Base-by-base conservation (phyloP, 1,140 invertebrate genomes). In the Anoplophora glabripennis region DNA sequence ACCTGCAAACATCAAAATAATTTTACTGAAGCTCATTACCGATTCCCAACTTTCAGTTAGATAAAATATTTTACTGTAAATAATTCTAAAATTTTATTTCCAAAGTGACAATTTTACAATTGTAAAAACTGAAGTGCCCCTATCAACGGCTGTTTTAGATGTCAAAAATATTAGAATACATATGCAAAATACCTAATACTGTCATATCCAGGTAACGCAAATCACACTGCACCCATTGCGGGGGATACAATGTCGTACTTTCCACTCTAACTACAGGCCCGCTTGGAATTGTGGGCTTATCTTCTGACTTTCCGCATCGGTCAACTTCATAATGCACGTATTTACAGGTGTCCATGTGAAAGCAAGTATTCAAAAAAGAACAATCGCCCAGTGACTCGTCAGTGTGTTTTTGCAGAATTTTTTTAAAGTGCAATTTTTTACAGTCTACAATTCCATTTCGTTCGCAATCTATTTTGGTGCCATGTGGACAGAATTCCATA, bases 331-430 rank as follows among this genome's bases (percentile, higher is more conserved):
- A 96, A 76, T 96, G 93, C 17, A 96, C 93, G 80, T 95, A 96
- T 77, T 98, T 98, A 84, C 96, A 98, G 45, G 91, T 94, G 66
- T 98, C 94, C 95, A 99, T 98, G 73, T 99, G 96, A 73, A 98
- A 99, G 75, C 96, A 98, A 0, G 96, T 99, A 73, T 99, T 98
- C 0, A 98, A 81, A 77, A 98, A 98, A 40, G 94, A 98, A 76
- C 96, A 98, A 74, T 98, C 96, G 0, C 96, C 96, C 5, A 98
- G 80, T 0, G 91, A 86, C 77, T 98, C 95, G 76, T 98, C 96
- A 0, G 96, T 99, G 74, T 98, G 96, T 59, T 87, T 85, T 75
- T 98, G 94, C 61, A 98, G 96, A 57, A 98, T 98, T 80, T 98
- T 98, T 71, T 93, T 92, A 73, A 98, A 99, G 77, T 99, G 96